Percentiles rank a stretch among this genome's conserved stretches.
These are phyloP conservation scores for Heliconius hewitsoni DNA, from an alignment of 1,140 invertebrate genomes.

Conservation along the genomic window DNA sequence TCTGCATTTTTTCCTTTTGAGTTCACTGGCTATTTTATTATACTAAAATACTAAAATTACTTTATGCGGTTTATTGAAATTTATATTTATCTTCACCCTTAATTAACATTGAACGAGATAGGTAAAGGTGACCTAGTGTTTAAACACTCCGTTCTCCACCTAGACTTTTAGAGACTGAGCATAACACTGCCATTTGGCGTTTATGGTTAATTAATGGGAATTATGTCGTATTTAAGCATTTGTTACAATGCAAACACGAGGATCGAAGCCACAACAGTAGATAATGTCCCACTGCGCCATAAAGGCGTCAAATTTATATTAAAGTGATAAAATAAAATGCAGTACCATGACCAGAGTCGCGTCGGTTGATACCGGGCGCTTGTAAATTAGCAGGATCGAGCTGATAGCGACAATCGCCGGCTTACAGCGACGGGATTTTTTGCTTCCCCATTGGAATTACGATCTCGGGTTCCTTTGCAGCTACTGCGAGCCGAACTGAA, in stretches of 20 bases:
- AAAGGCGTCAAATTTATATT: neutral
- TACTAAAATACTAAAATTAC: too few species aligned
- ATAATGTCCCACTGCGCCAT: neutral
- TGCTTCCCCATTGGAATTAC: constrained; percentile 6
- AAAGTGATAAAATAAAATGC: neutral
- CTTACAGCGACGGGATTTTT: constrained; percentile 6
- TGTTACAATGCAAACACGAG: too few species aligned
- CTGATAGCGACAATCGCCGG: constrained; percentile 7
- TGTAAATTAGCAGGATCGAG: constrained; percentile 19
- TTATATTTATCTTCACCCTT: too few species aligned
- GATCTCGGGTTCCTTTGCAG: constrained; percentile 2
- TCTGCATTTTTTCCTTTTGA: too few species aligned
- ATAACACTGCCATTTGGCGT: too few species aligned
- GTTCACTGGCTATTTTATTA: too few species aligned
- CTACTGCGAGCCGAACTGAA: neutral
- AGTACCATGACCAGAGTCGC: neutral
- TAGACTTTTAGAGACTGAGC: too few species aligned
- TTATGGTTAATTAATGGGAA: too few species aligned
- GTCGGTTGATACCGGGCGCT: neutral
- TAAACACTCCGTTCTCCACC: too few species aligned
- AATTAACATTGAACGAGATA: too few species aligned
- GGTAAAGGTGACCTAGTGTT: too few species aligned
- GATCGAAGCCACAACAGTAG: neutral
- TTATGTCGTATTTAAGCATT: too few species aligned
- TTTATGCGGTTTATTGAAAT: neutral